These are phyloP conservation scores for Acanthurus tractus DNA, from an alignment of 2,797 vertebrate genomes.

Conservation along the genomic window DNA sequence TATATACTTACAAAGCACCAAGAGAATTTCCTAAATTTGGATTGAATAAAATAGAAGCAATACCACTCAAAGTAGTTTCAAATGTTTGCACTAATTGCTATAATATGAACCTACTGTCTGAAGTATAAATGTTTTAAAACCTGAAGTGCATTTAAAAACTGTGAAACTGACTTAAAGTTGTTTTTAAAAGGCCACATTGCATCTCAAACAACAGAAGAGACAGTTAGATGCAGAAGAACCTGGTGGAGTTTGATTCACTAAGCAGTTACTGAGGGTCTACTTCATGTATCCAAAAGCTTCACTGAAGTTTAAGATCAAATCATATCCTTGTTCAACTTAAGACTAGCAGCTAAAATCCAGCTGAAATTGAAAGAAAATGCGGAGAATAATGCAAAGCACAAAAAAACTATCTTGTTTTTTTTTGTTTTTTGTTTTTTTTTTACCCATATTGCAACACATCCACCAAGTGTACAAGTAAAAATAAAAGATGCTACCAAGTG, in stretches of 20 bases:
- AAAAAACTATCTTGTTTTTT: not conserved
- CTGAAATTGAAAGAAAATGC: not conserved
- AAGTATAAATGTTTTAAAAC: conserved; percentile 18
- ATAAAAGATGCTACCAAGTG: not conserved
- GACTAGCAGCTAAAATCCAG: not conserved
- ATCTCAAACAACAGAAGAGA: not conserved
- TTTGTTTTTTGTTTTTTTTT: not conserved
- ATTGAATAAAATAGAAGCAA: conserved; percentile 3
- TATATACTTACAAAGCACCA: not conserved
- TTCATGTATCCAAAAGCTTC: not conserved
- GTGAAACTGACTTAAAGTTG: not conserved
- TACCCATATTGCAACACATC: not conserved
- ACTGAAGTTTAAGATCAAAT: not conserved
- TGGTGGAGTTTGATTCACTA: not conserved
- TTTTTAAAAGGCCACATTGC: not conserved
- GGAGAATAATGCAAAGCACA: not conserved
- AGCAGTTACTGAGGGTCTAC: not conserved
- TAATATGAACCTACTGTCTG: not conserved
- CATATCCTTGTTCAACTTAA: not conserved
- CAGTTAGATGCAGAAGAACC: not conserved
- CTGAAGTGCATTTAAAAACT: conserved; percentile 35
- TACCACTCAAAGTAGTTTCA: not conserved
- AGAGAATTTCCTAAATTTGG: not conserved
- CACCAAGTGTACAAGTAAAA: not conserved
- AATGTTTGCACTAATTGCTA: conserved; percentile 22